phyloP scores from a whole-genome alignment of 2,797 vertebrate genomes.

The Alexandromys oeconomus region DNA sequence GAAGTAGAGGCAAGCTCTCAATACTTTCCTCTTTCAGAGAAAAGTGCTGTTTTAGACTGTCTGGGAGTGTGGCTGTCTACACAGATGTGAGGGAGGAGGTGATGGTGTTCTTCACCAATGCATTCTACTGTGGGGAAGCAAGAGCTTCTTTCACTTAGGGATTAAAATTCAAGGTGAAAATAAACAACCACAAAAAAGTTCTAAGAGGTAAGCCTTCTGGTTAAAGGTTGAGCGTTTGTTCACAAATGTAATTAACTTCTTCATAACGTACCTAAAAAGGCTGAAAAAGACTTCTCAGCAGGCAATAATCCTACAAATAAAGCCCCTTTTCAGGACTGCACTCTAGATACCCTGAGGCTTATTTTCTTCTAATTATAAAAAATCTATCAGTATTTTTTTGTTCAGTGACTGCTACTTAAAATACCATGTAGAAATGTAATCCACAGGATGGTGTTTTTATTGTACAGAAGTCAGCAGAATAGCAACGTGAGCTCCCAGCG shows the following conservation, averaged over 20 bases:
- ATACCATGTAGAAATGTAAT: conserved; percentile 67
- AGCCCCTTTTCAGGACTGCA: conserved; percentile 15
- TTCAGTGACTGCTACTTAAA: conserved; percentile 69
- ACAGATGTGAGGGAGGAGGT: background rate
- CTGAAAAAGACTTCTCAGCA: background rate
- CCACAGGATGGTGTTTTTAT: conserved; percentile 29
- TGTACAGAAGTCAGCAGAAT: conserved; percentile 57
- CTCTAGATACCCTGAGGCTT: conserved; percentile 19
- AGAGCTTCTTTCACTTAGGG: background rate
- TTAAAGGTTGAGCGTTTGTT: conserved; percentile 38
- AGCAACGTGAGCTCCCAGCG: conserved; percentile 48
- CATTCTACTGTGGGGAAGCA: background rate
- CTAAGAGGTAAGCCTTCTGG: background rate
- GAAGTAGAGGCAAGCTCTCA: background rate
- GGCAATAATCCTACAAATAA: background rate
- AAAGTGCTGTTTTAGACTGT: background rate
- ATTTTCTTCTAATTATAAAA: conserved; percentile 53
- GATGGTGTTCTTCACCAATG: background rate
- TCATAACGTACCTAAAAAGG: background rate
- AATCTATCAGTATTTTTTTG: background rate
- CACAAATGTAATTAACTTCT: conserved; percentile 56
- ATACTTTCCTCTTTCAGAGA: background rate
- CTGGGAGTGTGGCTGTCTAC: background rate
- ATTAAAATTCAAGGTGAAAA: conserved; percentile 54
- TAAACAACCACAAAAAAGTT: background rate